Conservation (phyloP, 1,140 invertebrate genomes). For the Lordiphosa collinella region DNA sequence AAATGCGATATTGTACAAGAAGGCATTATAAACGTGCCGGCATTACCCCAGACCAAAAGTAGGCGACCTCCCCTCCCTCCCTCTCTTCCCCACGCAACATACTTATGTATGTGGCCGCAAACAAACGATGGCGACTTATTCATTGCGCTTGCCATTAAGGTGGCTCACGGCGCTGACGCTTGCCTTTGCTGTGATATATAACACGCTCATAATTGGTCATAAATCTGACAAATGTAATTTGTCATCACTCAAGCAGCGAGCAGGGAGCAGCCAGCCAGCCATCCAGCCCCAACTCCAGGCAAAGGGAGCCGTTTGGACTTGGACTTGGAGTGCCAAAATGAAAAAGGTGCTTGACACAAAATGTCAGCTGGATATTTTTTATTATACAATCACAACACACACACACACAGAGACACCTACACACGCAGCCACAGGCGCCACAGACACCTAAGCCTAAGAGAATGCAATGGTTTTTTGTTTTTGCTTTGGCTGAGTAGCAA, state of each 20-base stretch:
- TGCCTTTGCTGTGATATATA: constrained; percentile 68
- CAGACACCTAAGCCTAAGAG: constrained; percentile 26
- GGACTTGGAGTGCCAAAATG: constrained; percentile 69
- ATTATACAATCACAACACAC: constrained; percentile 72
- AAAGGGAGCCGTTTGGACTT: constrained; percentile 1
- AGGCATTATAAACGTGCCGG: constrained; percentile 43
- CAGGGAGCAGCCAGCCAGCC: constrained; percentile 18
- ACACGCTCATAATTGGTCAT: constrained; percentile 80
- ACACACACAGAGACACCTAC: constrained; percentile 11
- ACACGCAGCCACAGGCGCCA: not conserved
- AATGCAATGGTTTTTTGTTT: constrained; percentile 31
- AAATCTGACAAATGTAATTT: constrained; percentile 80
- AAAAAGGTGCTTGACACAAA: constrained; percentile 78
- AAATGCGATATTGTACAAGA: constrained; percentile 61
- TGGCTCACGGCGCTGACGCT: constrained; percentile 37
- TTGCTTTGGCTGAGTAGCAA: constrained; percentile 13
- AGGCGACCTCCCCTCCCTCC: not conserved
- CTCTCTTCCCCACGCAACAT: not conserved
- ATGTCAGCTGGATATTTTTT: constrained; percentile 79
- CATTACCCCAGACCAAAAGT: constrained; percentile 39
- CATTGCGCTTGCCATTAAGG: constrained; percentile 75
- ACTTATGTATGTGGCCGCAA: constrained; percentile 44
- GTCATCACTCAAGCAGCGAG: constrained; percentile 77
- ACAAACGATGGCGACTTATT: constrained; percentile 77
- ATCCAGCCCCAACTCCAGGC: constrained; percentile 24